phyloP scores from a whole-genome alignment of 64 coral and sea anemone species.

The Stichodactyla helianthus region DNA sequence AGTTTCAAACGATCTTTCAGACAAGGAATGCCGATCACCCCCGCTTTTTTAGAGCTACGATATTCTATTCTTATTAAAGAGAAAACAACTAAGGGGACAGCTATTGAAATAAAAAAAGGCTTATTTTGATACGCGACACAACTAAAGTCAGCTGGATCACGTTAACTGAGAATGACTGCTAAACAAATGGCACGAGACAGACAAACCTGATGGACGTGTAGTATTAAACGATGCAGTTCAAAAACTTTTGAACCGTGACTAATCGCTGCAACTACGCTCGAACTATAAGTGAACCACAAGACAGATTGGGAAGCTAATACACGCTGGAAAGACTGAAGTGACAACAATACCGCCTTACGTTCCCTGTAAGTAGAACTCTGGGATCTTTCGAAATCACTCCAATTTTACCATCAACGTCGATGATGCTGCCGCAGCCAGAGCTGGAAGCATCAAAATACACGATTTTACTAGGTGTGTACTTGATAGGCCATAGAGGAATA shows the following conservation, averaged over 20 bases:
- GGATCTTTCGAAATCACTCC: neutral
- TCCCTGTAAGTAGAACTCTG: conserved; percentile 35
- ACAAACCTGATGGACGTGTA: conserved; percentile 15
- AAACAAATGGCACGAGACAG: conserved; percentile 17
- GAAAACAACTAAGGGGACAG: too few relatives aligned
- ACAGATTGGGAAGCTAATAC: neutral
- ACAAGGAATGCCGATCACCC: too few relatives aligned
- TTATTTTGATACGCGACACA: too few relatives aligned
- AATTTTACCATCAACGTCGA: conserved; percentile 12
- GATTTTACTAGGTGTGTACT: conserved; percentile 9
- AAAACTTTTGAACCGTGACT: neutral
- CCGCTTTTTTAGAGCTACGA: too few relatives aligned
- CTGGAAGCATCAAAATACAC: conserved; percentile 21
- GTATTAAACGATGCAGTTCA: conserved; percentile 13
- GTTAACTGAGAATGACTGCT: too few relatives aligned
- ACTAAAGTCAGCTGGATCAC: too few relatives aligned
- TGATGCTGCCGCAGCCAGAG: conserved; percentile 24
- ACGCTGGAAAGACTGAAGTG: conserved; percentile 29
- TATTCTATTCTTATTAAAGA: too few relatives aligned
- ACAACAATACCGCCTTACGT: conserved; percentile 4
- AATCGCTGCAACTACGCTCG: conserved; percentile 41
- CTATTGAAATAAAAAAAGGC: too few relatives aligned
- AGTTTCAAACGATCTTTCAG: too few relatives aligned
- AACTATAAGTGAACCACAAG: conserved; percentile 13
- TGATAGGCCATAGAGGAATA: conserved; percentile 7